Evolutionary conservation across 2,888 invertebrate genomes (phyloP).

Genomic region (Liopterus haemorrhoidalis): DNA sequence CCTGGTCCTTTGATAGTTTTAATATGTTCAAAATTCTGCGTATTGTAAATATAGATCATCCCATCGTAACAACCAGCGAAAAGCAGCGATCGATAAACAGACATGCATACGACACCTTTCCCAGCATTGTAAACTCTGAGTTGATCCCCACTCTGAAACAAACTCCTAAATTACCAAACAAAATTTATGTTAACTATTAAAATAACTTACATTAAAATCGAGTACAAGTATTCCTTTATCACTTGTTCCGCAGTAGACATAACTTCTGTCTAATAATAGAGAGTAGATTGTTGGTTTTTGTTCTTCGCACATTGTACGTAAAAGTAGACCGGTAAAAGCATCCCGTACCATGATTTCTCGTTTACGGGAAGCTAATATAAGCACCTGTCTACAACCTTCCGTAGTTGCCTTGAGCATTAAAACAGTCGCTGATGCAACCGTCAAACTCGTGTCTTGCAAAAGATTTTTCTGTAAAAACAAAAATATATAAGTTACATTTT

Average conservation of each 20-base stretch:
- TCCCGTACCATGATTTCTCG: constrained; percentile 66
- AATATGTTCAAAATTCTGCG: constrained; percentile 49
- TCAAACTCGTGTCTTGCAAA: constrained; percentile 50
- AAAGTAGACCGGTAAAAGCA: constrained; percentile 61
- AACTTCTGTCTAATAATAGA: constrained; percentile 59
- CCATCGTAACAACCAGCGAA: constrained; percentile 75
- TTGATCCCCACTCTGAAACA: constrained; percentile 58
- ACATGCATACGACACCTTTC: constrained; percentile 68
- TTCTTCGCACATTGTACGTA: constrained; percentile 58
- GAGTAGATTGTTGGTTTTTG: constrained; percentile 62
- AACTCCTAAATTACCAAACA: neutral
- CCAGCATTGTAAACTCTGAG: constrained; percentile 57
- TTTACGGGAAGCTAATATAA: constrained; percentile 64
- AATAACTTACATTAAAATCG: constrained; percentile 63
- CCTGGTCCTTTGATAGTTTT: constrained; percentile 64
- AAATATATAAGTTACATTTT: constrained; percentile 6
- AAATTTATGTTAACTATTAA: neutral
- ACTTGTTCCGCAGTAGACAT: constrained; percentile 73
- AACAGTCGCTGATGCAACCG: constrained; percentile 60
- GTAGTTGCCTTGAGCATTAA: constrained; percentile 64
- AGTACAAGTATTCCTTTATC: constrained; percentile 66
- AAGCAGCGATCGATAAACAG: constrained; percentile 56
- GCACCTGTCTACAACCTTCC: constrained; percentile 65
- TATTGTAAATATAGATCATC: constrained; percentile 65
- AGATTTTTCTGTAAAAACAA: constrained; percentile 50